Conservation (phyloP, 2,797 vertebrate genomes). For the Florisuga fusca region DNA sequence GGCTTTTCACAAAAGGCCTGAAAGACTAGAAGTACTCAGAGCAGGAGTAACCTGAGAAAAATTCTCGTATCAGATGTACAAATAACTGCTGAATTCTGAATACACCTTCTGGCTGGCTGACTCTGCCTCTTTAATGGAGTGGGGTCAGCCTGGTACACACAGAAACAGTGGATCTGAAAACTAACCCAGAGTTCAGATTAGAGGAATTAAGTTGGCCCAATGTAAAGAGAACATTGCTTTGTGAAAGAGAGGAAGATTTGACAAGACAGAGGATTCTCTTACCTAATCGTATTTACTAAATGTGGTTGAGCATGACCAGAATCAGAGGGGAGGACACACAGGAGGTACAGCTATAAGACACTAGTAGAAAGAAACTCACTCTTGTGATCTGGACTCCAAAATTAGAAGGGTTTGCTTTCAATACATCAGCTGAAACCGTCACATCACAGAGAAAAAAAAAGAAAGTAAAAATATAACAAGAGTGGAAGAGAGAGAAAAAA, state of each 20-base stretch:
- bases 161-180: not conserved
- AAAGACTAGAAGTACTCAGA: not conserved
- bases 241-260: slow-evolving; percentile 50
- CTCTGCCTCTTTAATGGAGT: not conserved
- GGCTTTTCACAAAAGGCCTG: not conserved
- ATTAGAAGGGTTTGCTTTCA: slow-evolving; percentile 86
- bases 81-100: not conserved
- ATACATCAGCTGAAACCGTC: slow-evolving; percentile 82
- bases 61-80: not conserved
- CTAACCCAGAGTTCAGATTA: not conserved
- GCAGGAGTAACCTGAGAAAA: not conserved
- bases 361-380: slow-evolving; percentile 82
- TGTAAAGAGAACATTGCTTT: slow-evolving; percentile 84
- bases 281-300: slow-evolving; percentile 61
- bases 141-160: not conserved
- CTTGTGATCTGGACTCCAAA: slow-evolving; percentile 82
- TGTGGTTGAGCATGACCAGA: slow-evolving; percentile 39
- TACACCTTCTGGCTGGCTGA: not conserved
- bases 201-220: slow-evolving; percentile 66
- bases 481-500: slow-evolving; percentile 64
- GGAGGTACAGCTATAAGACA: slow-evolving; percentile 76
- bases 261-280: slow-evolving; percentile 71
- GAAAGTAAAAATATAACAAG: slow-evolving; percentile 69
- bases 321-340: slow-evolving; percentile 57
- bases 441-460: slow-evolving; percentile 75